These are phyloP conservation scores for Suncus etruscus DNA, from an alignment of 2,113 vertebrate genomes.

Conservation along the genomic window DNA sequence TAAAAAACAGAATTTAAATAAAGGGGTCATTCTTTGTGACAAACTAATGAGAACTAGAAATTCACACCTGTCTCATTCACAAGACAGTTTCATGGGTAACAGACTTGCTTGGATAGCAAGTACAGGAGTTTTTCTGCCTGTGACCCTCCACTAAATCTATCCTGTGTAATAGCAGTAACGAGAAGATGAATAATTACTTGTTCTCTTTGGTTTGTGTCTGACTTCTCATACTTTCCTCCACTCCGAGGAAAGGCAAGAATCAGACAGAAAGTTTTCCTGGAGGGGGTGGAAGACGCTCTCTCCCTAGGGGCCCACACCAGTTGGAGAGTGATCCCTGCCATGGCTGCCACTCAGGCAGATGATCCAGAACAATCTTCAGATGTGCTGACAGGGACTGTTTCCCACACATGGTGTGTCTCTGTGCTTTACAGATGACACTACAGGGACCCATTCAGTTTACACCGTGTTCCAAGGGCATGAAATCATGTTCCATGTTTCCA, in stretches of 20 bases:
- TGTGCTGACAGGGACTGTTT: not conserved
- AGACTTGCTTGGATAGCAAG: not conserved
- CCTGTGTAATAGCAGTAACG: not conserved
- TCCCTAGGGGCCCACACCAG: not conserved
- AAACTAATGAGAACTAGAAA: not conserved
- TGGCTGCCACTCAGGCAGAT: not conserved
- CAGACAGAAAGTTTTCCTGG: not conserved
- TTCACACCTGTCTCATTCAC: too few species aligned
- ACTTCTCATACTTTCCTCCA: not conserved
- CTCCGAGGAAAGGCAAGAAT: not conserved
- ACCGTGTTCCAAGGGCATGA: constrained; percentile 99
- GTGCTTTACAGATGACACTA: constrained; percentile 94
- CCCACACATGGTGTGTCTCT: not conserved
- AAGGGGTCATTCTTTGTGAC: not conserved
- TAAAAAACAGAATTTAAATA: not conserved
- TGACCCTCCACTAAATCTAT: not conserved
- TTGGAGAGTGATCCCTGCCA: not conserved
- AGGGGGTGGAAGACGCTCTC: too few species aligned
- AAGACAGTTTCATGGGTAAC: not conserved
- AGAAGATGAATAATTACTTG: not conserved
- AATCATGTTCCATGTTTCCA: constrained; percentile 99
- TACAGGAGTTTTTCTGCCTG: too few species aligned
- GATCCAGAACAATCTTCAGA: not conserved
- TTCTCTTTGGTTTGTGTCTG: not conserved
- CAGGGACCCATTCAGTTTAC: constrained; percentile 96